phyloP scores from a whole-genome alignment of 1,140 invertebrate species.

The Drosophila micromelanica region DNA sequence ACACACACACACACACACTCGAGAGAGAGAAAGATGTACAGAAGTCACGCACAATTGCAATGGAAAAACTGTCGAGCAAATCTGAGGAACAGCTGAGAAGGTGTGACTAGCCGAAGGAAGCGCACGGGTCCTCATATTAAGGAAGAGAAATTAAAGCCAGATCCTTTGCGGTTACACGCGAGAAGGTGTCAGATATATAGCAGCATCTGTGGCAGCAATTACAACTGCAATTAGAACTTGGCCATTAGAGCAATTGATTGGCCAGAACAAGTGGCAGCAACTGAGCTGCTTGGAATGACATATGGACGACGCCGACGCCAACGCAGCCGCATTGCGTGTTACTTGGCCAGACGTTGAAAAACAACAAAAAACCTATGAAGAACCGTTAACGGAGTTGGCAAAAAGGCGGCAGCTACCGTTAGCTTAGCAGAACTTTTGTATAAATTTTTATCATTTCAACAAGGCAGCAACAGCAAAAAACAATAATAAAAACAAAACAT shows the following conservation, averaged over 20 bases:
- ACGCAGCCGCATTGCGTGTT: slow-evolving; percentile 46
- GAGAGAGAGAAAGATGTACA: slow-evolving; percentile 5
- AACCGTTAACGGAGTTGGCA: slow-evolving; percentile 56
- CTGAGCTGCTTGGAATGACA: slow-evolving; percentile 28
- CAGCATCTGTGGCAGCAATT: slow-evolving; percentile 64
- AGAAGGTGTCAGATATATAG: slow-evolving; percentile 67
- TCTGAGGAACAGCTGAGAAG: slow-evolving; percentile 74
- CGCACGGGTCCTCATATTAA: slow-evolving; percentile 35
- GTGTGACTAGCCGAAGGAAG: slow-evolving; percentile 34
- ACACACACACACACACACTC: slow-evolving; percentile 10
- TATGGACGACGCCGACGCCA: slow-evolving; percentile 52
- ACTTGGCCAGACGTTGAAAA: slow-evolving; percentile 48
- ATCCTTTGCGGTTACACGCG: slow-evolving; percentile 60
- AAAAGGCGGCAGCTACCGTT: slow-evolving; percentile 44
- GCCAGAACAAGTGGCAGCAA: slow-evolving; percentile 39
- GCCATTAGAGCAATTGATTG: slow-evolving; percentile 38
- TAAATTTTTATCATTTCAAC: slow-evolving; percentile 44
- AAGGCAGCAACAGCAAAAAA: slow-evolving; percentile 13
- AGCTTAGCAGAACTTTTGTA: slow-evolving; percentile 13
- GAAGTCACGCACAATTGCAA: slow-evolving; percentile 55
- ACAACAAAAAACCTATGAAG: slow-evolving; percentile 14
- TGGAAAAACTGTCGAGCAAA: slow-evolving; percentile 42
- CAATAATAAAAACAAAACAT: slow-evolving; percentile 45
- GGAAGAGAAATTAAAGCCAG: slow-evolving; percentile 47
- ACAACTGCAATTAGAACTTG: slow-evolving; percentile 53